Evolutionary conservation across 2,888 invertebrate genomes (phyloP).

Genomic region (Tribolium freemani): DNA sequence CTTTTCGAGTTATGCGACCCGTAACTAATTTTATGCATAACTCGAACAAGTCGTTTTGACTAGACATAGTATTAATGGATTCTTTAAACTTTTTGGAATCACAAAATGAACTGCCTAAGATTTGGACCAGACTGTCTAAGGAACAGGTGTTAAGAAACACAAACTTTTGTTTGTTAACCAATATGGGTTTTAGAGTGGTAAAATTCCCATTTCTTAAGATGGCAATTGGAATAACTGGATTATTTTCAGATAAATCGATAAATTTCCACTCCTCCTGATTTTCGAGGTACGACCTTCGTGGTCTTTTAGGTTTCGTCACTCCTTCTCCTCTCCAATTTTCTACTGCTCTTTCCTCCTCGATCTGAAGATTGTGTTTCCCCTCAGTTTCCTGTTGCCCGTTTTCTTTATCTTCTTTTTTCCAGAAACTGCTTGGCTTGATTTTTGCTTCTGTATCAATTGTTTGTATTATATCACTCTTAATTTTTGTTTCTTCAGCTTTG

Average conservation of each 20-base stretch:
- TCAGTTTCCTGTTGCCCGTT: neutral
- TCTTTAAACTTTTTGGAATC: too few relatives aligned
- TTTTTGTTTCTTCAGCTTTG: neutral
- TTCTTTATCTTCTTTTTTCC: neutral
- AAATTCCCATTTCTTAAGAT: constrained; percentile 38
- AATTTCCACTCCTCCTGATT: constrained; percentile 34
- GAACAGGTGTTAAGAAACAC: neutral
- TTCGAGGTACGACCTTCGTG: constrained; percentile 33
- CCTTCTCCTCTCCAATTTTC: constrained; percentile 43
- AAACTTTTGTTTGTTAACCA: neutral
- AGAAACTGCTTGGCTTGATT: too few relatives aligned
- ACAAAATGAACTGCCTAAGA: too few relatives aligned
- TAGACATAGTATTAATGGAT: too few relatives aligned
- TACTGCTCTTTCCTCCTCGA: neutral
- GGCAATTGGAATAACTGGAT: constrained; percentile 30
- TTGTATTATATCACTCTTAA: too few relatives aligned
- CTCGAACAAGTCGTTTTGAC: too few relatives aligned
- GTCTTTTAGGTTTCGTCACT: constrained; percentile 33
- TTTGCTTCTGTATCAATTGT: too few relatives aligned
- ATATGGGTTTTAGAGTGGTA: constrained; percentile 24
- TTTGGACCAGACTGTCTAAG: neutral
- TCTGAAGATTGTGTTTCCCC: neutral
- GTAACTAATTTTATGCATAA: too few relatives aligned
- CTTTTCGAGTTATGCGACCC: too few relatives aligned
- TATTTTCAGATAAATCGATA: constrained; percentile 25